Percentiles rank a stretch among this genome's conserved stretches.
phyloP scores from a whole-genome alignment of 2,888 invertebrate species.

The Notocelia uddmanniana region DNA sequence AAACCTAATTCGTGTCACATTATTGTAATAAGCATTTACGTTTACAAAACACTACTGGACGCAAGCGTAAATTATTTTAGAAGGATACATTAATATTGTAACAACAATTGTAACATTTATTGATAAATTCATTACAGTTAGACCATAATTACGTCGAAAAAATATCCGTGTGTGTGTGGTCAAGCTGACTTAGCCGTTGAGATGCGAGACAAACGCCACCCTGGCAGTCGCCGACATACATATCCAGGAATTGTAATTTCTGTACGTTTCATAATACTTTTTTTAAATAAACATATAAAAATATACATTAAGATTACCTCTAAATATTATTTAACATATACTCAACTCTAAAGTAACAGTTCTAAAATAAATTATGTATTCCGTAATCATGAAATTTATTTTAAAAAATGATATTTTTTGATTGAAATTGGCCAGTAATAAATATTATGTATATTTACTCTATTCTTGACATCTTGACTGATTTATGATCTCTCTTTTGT shows the following conservation, averaged over 20 bases:
- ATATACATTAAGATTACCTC: constrained; percentile 80
- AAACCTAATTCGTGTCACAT: constrained; percentile 43
- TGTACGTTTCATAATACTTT: constrained; percentile 74
- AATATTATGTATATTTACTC: constrained; percentile 42
- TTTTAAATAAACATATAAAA: constrained; percentile 81
- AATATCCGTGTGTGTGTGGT: not conserved
- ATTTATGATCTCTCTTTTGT: constrained; percentile 48
- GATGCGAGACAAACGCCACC: constrained; percentile 22
- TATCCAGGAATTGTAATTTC: constrained; percentile 61
- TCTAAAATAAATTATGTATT: constrained; percentile 63
- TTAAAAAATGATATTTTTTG: constrained; percentile 49
- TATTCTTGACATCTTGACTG: constrained; percentile 46
- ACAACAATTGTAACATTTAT: constrained; percentile 65
- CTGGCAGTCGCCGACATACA: constrained; percentile 59
- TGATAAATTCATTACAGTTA: constrained; percentile 46
- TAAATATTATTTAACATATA: constrained; percentile 79
- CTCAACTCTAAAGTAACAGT: constrained; percentile 75
- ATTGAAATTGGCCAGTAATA: constrained; percentile 43
- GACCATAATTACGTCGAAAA: constrained; percentile 39
- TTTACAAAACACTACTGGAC: constrained; percentile 63
- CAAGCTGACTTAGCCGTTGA: not conserved
- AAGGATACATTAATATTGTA: constrained; percentile 62
- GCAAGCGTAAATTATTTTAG: constrained; percentile 69
- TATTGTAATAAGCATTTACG: constrained; percentile 49
- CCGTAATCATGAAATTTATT: constrained; percentile 55